Evolutionary conservation across 2,113 vertebrate genomes (phyloP), one percentile per base, ranked within the genome.

Genomic region (Euleptes europaea): DNA sequence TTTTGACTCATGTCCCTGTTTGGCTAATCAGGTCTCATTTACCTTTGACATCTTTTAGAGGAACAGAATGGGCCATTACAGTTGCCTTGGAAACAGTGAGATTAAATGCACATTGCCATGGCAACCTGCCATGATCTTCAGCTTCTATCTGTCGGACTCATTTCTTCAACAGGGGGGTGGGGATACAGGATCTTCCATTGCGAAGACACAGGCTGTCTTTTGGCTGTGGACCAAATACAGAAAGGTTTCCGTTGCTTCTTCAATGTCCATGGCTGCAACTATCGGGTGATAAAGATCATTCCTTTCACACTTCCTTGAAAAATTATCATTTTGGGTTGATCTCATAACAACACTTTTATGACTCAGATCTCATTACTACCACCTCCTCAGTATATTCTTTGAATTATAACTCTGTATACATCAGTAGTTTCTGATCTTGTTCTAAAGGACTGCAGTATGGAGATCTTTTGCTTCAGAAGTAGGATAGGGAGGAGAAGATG

Each of bases 41-140:
- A 97, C 94, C 95, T 95, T 95, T 96, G 96, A 95, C 96, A 96
- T 95, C 94, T 92, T 95, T 96, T 95, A 95, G 91, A 94, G 93
- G 93, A 96, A 92, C 93, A 91, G 96, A 96, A 95, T 95, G 94
- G 96, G 94, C 94, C 91, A 94, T 97, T 95, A 96, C 94, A 86
- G 96, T 97, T 96, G 89, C 94, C 89, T 93, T 96, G 94, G 96
- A 95, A 96, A 96, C 95, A 92, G 92, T 9, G 89, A 93, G 94
- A 92, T 94, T 94, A 96, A 95, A 95, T 95, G 95, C 94, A 94
- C 91, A 96, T 96, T 95, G 94, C 96, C 94, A 95, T 96, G 93
- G 96, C 94, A 96, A 96, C 95, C 93, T 96, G 95, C 94, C 94
- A 94, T 95, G 94, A 93, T 96, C 92, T 96, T 92, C 94, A 94